These are phyloP conservation scores for Thaumatotibia leucotreta DNA, from an alignment of 1,140 invertebrate species.

Conservation along the genomic window DNA sequence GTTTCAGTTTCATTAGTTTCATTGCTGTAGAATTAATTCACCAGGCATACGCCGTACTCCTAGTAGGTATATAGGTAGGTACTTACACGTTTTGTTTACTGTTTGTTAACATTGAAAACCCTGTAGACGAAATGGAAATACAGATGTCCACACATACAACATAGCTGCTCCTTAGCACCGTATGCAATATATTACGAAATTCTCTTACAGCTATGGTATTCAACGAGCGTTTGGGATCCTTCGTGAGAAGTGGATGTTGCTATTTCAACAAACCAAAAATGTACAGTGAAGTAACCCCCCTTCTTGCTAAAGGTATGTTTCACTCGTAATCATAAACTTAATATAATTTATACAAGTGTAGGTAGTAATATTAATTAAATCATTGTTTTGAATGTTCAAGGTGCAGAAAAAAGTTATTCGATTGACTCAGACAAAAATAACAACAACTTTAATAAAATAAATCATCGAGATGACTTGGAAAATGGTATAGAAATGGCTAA, in stretches of 20 bases:
- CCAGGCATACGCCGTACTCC: too few relatives aligned
- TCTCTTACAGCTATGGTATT: slow-evolving; percentile 58
- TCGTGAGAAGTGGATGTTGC: slow-evolving; percentile 50
- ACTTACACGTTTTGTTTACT: too few relatives aligned
- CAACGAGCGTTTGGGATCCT: slow-evolving; percentile 43
- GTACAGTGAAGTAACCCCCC: slow-evolving; percentile 56
- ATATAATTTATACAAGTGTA: too few relatives aligned
- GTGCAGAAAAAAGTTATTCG: slow-evolving; percentile 25
- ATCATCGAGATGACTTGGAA: slow-evolving; percentile 29
- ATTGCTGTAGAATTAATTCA: too few relatives aligned
- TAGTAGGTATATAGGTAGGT: too few relatives aligned
- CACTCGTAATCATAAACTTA: neutral
- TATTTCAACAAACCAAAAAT: slow-evolving; percentile 43
- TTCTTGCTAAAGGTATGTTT: slow-evolving; percentile 46
- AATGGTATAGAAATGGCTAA: slow-evolving; percentile 33
- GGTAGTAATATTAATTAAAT: too few relatives aligned
- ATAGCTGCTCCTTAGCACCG: too few relatives aligned
- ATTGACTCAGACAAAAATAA: slow-evolving; percentile 24
- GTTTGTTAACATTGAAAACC: too few relatives aligned
- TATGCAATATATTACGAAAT: neutral
- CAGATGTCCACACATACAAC: too few relatives aligned
- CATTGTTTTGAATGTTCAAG: slow-evolving; percentile 6
- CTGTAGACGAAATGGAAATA: too few relatives aligned
- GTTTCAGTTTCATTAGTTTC: too few relatives aligned
- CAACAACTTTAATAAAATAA: slow-evolving; percentile 18